Evolutionary conservation across 2,888 invertebrate genomes (phyloP).

Genomic region (Monopis laevigella): DNA sequence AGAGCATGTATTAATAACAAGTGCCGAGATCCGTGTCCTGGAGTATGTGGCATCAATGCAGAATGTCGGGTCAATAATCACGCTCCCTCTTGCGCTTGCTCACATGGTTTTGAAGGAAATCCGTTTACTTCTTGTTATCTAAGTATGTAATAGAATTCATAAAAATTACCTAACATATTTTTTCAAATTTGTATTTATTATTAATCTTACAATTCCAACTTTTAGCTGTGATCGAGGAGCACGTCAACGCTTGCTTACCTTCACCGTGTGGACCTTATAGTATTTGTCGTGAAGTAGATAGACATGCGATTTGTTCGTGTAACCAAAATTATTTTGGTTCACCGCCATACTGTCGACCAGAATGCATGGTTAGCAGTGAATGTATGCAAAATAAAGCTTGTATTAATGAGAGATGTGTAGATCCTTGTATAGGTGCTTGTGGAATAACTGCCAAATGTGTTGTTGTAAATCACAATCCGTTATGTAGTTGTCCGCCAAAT

Average conservation of each 20-base stretch:
- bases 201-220: slow-evolving; percentile 16
- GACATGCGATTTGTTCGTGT: slow-evolving; percentile 84
- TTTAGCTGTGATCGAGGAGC: slow-evolving; percentile 45
- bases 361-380: slow-evolving; percentile 85
- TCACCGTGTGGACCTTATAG: slow-evolving; percentile 85
- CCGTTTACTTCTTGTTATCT: slow-evolving; percentile 78
- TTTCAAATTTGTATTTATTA: too few species aligned
- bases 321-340: slow-evolving; percentile 80
- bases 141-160: slow-evolving; percentile 30
- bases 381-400: slow-evolving; percentile 85
- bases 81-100: slow-evolving; percentile 80
- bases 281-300: slow-evolving; percentile 75
- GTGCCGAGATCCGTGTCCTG: slow-evolving; percentile 84
- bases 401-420: slow-evolving; percentile 79
- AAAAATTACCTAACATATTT: not conserved
- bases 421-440: slow-evolving; percentile 86
- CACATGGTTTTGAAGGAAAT: slow-evolving; percentile 80
- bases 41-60: slow-evolving; percentile 85
- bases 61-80: slow-evolving; percentile 86
- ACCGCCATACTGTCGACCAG: slow-evolving; percentile 81
- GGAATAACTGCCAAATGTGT: slow-evolving; percentile 83
- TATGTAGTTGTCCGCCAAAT: slow-evolving; percentile 81
- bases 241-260: slow-evolving; percentile 66
- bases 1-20: slow-evolving; percentile 85
- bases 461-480: slow-evolving; percentile 86